Conservation (phyloP, 2,888 invertebrate genomes). For the Teleogryllus oceanicus region DNA sequence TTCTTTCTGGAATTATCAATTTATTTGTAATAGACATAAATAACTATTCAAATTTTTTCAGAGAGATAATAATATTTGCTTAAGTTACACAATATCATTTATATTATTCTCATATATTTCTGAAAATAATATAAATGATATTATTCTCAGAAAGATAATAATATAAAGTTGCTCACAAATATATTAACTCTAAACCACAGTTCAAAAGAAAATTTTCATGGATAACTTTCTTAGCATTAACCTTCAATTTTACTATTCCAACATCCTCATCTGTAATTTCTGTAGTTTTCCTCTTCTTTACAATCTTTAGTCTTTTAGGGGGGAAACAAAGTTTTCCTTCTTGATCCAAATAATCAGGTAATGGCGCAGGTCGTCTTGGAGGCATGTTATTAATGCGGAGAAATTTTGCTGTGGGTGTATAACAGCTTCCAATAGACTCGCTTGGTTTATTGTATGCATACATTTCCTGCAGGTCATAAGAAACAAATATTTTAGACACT, state of each 20-base stretch:
- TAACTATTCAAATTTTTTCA: too few relatives aligned
- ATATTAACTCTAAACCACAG: neutral
- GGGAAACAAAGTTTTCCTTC: constrained; percentile 59
- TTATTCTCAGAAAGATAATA: neutral
- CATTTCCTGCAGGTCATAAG: constrained; percentile 46
- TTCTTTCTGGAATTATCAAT: too few relatives aligned
- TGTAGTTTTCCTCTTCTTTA: constrained; percentile 54
- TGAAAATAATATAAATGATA: neutral
- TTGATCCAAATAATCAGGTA: constrained; percentile 45
- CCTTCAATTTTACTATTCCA: constrained; percentile 41
- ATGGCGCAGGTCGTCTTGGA: constrained; percentile 41
- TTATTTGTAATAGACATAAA: too few relatives aligned
- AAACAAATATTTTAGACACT: too few relatives aligned
- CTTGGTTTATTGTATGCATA: constrained; percentile 59
- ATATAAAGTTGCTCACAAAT: neutral
- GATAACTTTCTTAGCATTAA: constrained; percentile 34
- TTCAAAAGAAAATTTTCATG: neutral
- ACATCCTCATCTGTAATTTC: constrained; percentile 40
- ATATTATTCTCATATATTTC: neutral
- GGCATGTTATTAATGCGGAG: constrained; percentile 53
- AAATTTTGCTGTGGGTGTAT: constrained; percentile 54
- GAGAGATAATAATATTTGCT: neutral
- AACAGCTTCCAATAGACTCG: constrained; percentile 65
- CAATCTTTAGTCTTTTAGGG: constrained; percentile 43
- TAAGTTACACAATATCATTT: neutral